These are phyloP conservation scores for Drosophila neotestacea DNA, from an alignment of 2,888 invertebrate species.

Conservation along the genomic window DNA sequence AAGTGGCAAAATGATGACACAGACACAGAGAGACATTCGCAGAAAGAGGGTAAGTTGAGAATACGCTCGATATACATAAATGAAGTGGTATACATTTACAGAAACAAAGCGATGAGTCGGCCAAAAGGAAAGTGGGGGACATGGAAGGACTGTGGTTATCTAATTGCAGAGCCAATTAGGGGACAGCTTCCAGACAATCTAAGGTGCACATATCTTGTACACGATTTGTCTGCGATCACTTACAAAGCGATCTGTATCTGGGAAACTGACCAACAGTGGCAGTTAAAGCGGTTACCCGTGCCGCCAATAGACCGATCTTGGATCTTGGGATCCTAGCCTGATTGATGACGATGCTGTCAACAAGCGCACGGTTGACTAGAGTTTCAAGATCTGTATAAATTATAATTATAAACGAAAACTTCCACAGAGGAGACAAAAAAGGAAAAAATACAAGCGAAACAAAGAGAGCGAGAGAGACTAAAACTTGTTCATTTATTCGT, in stretches of 20 bases:
- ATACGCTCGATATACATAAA: conserved; percentile 32
- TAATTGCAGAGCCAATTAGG: conserved; percentile 65
- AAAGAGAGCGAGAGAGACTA: conserved; percentile 19
- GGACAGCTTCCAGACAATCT: conserved; percentile 28
- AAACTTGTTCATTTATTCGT: conserved; percentile 79
- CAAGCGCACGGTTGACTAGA: conserved; percentile 53
- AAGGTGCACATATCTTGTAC: conserved; percentile 53
- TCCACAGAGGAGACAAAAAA: conserved; percentile 8
- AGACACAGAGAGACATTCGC: conserved; percentile 11
- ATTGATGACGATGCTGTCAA: conserved; percentile 73
- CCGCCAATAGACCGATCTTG: conserved; percentile 42
- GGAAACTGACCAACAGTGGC: conserved; percentile 53
- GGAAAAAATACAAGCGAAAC: conserved; percentile 4
- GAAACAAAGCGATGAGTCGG: conserved; percentile 46
- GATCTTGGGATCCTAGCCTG: conserved; percentile 46
- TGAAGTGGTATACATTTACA: conserved; percentile 74
- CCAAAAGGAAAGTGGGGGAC: background rate
- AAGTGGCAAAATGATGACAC: conserved; percentile 51
- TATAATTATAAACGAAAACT: conserved; percentile 73
- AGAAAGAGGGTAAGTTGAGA: background rate
- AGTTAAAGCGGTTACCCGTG: conserved; percentile 22
- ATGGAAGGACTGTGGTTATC: conserved; percentile 5
- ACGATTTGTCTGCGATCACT: conserved; percentile 62
- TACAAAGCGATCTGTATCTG: conserved; percentile 57
- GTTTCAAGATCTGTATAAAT: conserved; percentile 71